A percentile compares a stretch with the other conserved stretches of the same genome.
Conservation (phyloP, 1,140 invertebrate genomes). For the Drosophila kikkawai region DNA sequence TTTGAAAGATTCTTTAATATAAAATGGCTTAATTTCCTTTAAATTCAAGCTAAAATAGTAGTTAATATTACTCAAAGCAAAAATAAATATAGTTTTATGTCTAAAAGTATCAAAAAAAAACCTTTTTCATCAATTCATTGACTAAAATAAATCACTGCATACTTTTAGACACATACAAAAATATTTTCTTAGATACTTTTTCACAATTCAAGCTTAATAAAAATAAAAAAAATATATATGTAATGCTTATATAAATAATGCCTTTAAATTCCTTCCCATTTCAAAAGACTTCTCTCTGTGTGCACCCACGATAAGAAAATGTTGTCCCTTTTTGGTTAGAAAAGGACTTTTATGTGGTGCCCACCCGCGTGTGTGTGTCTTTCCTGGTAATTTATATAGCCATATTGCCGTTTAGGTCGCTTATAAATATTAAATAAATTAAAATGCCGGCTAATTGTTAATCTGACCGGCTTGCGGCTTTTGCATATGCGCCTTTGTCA, state of each 20-base stretch:
- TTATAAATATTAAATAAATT: constrained; percentile 78
- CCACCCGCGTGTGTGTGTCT: neutral
- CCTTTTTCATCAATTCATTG: too few species aligned
- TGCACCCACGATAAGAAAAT: constrained; percentile 21
- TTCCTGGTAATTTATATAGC: constrained; percentile 12
- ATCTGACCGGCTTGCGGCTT: constrained; percentile 76
- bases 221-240: too few species aligned
- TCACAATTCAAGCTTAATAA: neutral
- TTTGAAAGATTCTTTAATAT: neutral
- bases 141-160: too few species aligned
- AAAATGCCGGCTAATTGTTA: constrained; percentile 81
- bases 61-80: neutral
- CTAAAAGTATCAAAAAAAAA: too few species aligned
- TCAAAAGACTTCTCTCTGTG: neutral
- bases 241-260: neutral
- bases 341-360: constrained; percentile 1
- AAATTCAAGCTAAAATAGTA: neutral
- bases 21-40: fast-evolving
- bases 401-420: constrained; percentile 18
- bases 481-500: constrained; percentile 68
- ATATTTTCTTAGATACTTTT: too few species aligned
- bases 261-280: neutral
- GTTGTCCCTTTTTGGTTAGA: neutral
- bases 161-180: too few species aligned
- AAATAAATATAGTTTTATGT: neutral